Evolutionary conservation across 2,113 vertebrate genomes (phyloP), one percentile per base, ranked within the genome.

Genomic region (Melanerpes formicivorus): DNA sequence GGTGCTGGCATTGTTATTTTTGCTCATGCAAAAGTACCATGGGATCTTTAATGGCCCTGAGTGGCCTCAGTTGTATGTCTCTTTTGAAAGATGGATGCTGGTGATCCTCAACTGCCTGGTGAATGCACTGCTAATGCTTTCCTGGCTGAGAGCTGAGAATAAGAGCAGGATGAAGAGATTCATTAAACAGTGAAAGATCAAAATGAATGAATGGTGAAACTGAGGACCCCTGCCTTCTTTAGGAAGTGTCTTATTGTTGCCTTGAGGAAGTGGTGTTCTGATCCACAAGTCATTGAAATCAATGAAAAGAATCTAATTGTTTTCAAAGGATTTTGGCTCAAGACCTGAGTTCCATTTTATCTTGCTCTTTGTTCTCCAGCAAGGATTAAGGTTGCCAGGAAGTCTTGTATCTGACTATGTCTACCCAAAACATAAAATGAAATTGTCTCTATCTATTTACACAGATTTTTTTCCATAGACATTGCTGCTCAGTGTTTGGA

Each of bases 221-320:
- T 84, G 69, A 90, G 88, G 71, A 96, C 90, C 67, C 75, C 88
- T 95, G 69, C 91, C 79, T 91, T 81, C 42, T 89, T 70, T 91
- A 90, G 93, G 42, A 96, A 96, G 88, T 86, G 60, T 79, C 67
- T 93, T 93, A 60, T 85, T 96, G 77, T 91, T 91, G 90, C 58
- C 88, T 93, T 92, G 86, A 93, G 92, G 92, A 96, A 91, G 55
- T 90, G 32, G 72, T 80, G 72, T 79, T 94, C 91, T 96, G 94
- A 94, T 92, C 84, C 96, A 94, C 87, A 90, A 87, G 48, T 80
- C 84, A 85, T 48, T 83, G 94, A 96, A 94, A 96, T 80, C 94
- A 95, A 50, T 91, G 94, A 85, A 96, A 93, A 91, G 84, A 70
- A 91, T 88, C 80, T 64, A 91, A 84, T 85, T 94, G 87, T 95